Conservation (phyloP, 2,888 invertebrate species). For the Barypeithes pellucidus region DNA sequence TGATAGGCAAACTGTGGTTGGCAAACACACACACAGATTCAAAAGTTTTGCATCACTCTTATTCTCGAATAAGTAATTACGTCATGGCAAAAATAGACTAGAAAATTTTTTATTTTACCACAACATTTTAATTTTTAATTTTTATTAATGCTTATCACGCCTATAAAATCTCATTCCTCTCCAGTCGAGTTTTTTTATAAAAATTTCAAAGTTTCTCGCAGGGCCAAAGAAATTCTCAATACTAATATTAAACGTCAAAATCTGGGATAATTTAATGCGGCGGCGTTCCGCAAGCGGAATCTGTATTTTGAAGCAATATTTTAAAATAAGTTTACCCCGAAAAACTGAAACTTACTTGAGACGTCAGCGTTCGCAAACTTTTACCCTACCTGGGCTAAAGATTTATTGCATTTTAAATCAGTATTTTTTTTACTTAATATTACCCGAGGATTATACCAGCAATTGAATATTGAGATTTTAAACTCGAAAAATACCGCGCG, state of each 20-base stretch:
- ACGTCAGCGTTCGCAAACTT: constrained; percentile 67
- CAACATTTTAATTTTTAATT: too few species aligned
- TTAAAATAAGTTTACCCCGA: constrained; percentile 43
- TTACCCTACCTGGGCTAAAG: constrained; percentile 64
- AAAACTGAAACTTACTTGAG: constrained; percentile 67
- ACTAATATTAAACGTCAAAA: constrained; percentile 46
- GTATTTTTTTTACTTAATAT: constrained; percentile 53
- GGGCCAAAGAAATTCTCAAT: constrained; percentile 24
- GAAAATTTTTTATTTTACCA: too few species aligned
- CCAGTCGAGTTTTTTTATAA: constrained; percentile 9
- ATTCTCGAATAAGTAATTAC: too few species aligned
- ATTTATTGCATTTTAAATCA: constrained; percentile 67
- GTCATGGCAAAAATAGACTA: too few species aligned
- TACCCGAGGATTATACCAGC: not conserved
- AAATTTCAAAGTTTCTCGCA: constrained; percentile 31
- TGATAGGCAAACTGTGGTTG: too few species aligned
- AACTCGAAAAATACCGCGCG: not conserved
- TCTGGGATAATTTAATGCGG: constrained; percentile 49
- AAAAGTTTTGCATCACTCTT: too few species aligned
- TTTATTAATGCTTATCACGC: not conserved
- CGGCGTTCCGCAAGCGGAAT: constrained; percentile 35
- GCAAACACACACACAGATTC: too few species aligned
- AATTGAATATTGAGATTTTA: not conserved
- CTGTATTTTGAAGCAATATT: constrained; percentile 50
- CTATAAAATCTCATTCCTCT: not conserved